These are phyloP conservation scores for Acanthosepion pharaonis DNA, from an alignment of 2,888 invertebrate genomes.

Conservation along the genomic window DNA sequence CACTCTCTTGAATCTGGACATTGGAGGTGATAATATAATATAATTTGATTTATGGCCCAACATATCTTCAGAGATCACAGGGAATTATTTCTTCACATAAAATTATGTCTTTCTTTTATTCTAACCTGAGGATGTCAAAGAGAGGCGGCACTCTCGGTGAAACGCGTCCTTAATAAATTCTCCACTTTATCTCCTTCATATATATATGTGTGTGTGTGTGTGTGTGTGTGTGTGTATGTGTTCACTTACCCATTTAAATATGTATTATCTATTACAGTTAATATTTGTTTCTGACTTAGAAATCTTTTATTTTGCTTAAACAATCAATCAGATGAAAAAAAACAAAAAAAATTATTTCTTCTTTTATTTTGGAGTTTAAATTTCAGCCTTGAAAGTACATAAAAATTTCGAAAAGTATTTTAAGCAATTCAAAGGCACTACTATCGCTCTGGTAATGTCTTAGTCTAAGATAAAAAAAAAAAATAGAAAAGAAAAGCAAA, in stretches of 20 bases:
- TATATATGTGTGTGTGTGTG: neutral
- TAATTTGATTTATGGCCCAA: too few species aligned
- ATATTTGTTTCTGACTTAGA: neutral
- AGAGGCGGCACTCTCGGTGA: too few species aligned
- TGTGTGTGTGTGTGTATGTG: neutral
- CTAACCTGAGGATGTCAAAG: too few species aligned
- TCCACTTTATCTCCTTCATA: too few species aligned
- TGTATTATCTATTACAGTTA: neutral
- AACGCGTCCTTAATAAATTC: too few species aligned
- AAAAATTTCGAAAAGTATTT: neutral
- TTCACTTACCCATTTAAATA: neutral
- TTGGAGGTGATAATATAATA: too few species aligned
- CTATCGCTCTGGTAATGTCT: neutral
- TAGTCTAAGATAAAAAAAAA: neutral
- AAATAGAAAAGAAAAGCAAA: neutral
- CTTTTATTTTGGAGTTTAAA: neutral
- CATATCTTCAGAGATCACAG: too few species aligned
- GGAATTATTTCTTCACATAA: too few species aligned
- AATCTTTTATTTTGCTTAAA: neutral
- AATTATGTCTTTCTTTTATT: too few species aligned
- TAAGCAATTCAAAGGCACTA: neutral
- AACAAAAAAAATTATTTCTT: too few species aligned
- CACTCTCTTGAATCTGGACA: too few species aligned
- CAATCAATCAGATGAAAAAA: too few species aligned
- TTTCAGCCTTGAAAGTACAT: neutral